These are phyloP conservation scores for Orthonychiurus folsomi DNA, from an alignment of 2,888 invertebrate species.

Conservation along the genomic window DNA sequence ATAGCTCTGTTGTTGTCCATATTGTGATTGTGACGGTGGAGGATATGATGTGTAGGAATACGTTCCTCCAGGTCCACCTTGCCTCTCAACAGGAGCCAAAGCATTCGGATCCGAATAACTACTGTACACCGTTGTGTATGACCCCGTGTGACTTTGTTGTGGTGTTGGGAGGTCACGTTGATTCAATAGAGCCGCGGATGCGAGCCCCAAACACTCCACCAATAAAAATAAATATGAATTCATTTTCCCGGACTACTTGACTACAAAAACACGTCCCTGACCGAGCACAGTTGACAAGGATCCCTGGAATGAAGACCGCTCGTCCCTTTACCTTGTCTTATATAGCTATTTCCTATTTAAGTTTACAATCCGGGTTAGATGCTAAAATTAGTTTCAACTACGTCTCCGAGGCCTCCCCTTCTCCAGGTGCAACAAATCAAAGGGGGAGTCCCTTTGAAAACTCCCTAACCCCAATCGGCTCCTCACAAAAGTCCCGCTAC, in stretches of 20 bases:
- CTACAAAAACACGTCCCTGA: not conserved
- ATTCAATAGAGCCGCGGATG: not conserved
- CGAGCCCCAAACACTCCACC: too few relatives aligned
- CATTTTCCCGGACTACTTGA: not conserved
- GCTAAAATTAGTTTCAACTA: not conserved
- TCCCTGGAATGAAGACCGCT: not conserved
- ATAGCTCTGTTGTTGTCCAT: constrained; percentile 4
- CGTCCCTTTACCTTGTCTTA: not conserved
- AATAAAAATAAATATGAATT: not conserved
- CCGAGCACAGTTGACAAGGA: not conserved
- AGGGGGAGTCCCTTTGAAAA: not conserved
- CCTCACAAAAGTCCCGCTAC: too few relatives aligned
- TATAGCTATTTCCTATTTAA: not conserved
- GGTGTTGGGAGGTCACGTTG: not conserved
- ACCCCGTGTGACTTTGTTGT: constrained; percentile 2
- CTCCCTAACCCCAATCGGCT: too few relatives aligned
- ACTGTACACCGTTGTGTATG: constrained; percentile 8
- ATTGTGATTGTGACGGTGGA: not conserved
- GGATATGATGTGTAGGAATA: not conserved
- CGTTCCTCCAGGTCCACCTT: not conserved
- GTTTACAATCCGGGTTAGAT: not conserved
- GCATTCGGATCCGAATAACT: not conserved
- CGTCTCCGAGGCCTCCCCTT: too few relatives aligned
- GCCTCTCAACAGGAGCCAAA: not conserved
- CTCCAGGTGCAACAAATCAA: not conserved